Conservation (phyloP, 2,797 vertebrate genomes). For the Alca torda region DNA sequence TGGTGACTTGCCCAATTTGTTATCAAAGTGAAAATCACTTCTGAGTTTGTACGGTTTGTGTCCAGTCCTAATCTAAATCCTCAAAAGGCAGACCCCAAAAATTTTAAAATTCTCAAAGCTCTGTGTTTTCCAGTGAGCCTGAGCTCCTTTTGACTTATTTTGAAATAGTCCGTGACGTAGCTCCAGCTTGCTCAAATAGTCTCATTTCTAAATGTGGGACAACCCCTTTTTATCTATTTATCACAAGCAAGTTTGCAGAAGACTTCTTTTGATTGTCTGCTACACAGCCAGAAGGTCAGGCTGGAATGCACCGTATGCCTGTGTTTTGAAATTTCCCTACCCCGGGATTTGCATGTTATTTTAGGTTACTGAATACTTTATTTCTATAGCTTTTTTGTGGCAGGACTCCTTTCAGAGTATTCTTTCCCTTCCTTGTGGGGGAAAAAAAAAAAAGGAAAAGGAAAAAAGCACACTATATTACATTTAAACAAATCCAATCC, state of each 20-base stretch:
- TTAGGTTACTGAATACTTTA: neutral
- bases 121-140: neutral
- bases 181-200: neutral
- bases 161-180: neutral
- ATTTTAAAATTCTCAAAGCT: neutral
- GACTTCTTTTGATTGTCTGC: constrained; percentile 7
- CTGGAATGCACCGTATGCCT: neutral
- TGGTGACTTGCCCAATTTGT: neutral
- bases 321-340: neutral
- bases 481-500: neutral
- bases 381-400: neutral
- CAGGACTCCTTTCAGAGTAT: neutral
- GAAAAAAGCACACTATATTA: neutral
- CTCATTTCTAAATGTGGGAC: neutral
- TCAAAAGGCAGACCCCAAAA: neutral
- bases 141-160: neutral
- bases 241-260: neutral
- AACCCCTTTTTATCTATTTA: neutral
- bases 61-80: neutral
- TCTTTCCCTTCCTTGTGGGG: neutral
- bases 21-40: constrained; percentile 21
- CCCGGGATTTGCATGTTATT: neutral
- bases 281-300: constrained; percentile 13
- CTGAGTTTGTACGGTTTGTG: neutral
- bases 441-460: too few relatives aligned